phyloP scores from a whole-genome alignment of 64 coral and sea anemone genomes.

The Actinia tenebrosa region DNA sequence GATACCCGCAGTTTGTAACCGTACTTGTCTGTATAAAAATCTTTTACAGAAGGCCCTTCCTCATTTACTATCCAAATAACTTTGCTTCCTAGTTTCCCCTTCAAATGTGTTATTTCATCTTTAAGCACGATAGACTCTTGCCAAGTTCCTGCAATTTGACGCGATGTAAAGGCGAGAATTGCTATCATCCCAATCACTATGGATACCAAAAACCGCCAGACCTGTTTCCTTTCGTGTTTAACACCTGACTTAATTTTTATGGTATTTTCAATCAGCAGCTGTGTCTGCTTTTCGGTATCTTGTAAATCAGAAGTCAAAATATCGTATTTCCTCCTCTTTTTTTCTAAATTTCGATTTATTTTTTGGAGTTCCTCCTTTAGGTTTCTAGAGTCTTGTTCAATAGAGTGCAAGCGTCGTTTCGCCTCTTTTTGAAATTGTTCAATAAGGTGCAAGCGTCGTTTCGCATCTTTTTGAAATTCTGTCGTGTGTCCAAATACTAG shows the following conservation, averaged over 20 bases:
- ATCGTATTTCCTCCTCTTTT: too few species aligned
- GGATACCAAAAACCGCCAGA: background rate
- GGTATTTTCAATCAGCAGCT: background rate
- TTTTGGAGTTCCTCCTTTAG: background rate
- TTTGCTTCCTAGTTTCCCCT: background rate
- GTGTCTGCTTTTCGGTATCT: background rate
- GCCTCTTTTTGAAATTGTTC: background rate
- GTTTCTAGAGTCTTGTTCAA: background rate
- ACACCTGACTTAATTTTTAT: background rate
- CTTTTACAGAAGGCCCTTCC: background rate
- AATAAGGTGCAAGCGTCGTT: background rate
- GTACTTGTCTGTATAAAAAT: background rate
- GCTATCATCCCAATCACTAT: background rate
- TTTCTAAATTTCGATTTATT: background rate
- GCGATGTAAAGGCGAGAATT: background rate
- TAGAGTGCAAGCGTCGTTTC: background rate
- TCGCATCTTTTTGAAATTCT: background rate
- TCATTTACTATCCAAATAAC: background rate
- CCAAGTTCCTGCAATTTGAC: background rate
- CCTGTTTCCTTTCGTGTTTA: background rate
- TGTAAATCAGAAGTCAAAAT: background rate
- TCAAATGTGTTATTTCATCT: background rate
- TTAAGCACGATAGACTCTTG: background rate
- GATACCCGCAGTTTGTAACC: background rate
- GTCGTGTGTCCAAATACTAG: background rate